Evolutionary conservation across 2,888 invertebrate species (phyloP).

Genomic region (Dolomedes plantarius): DNA sequence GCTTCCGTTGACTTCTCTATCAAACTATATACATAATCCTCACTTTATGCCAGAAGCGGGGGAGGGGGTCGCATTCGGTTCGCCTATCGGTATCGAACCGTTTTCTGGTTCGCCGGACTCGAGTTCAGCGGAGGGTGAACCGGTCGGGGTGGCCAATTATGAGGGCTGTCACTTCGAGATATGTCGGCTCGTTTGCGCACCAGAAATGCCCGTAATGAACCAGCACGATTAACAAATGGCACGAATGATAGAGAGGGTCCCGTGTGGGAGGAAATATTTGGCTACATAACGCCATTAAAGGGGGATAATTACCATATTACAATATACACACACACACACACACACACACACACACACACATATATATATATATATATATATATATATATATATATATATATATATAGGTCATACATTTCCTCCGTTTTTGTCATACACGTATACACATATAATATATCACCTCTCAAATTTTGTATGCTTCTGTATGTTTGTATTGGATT

Average conservation of each 20-base stretch:
- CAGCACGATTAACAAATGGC: constrained; percentile 48
- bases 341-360: too few species aligned
- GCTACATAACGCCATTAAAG: too few species aligned
- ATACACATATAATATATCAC: too few species aligned
- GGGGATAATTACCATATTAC: too few species aligned
- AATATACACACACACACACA: too few species aligned
- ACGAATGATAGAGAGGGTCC: too few species aligned
- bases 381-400: too few species aligned
- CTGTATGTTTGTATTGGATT: too few species aligned
- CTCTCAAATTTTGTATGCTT: too few species aligned
- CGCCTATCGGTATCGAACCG: constrained; percentile 60
- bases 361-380: too few species aligned
- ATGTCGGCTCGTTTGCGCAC: constrained; percentile 32
- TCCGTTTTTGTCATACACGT: too few species aligned
- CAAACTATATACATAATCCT: constrained; percentile 12
- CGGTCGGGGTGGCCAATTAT: constrained; percentile 34
- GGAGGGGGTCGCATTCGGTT: constrained; percentile 13
- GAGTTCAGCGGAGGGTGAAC: constrained; percentile 29
- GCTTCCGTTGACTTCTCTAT: constrained; percentile 9
- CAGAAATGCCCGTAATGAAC: constrained; percentile 48
- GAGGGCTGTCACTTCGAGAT: constrained; percentile 66
- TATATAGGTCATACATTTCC: too few species aligned
- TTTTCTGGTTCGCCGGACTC: constrained; percentile 45
- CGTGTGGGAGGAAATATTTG: background rate
- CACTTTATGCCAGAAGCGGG: background rate